phyloP scores from a whole-genome alignment of 2,797 vertebrate genomes.

The Orientallactaga sibirica region DNA sequence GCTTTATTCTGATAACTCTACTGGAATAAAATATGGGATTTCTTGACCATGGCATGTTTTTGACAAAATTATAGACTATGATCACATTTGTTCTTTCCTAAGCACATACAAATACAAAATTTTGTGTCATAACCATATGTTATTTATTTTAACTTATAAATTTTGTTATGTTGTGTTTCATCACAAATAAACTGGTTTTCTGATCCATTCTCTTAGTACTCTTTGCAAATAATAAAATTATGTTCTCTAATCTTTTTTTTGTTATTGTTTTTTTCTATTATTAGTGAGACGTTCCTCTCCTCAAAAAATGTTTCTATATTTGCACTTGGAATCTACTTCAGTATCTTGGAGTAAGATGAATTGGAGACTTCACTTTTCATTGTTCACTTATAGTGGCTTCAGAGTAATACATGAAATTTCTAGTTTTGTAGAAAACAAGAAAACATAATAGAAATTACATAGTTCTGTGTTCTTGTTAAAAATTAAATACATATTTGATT shows the following conservation, averaged over 20 bases:
- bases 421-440: conserved; percentile 10
- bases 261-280: background rate
- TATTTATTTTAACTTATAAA: background rate
- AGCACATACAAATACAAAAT: background rate
- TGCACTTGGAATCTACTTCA: background rate
- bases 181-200: background rate
- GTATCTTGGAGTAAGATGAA: background rate
- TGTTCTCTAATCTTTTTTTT: background rate
- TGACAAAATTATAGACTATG: background rate
- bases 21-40: background rate
- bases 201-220: conserved; percentile 29
- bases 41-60: background rate
- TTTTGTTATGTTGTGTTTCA: background rate
- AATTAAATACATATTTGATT: background rate
- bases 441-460: background rate
- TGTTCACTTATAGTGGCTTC: background rate
- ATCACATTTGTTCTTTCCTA: background rate
- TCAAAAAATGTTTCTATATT: background rate
- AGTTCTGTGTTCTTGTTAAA: background rate
- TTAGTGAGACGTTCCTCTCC: background rate
- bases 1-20: background rate
- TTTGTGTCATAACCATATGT: background rate
- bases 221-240: background rate
- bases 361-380: background rate
- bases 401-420: no score